Evolutionary conservation across 64 coral and sea anemone genomes (phyloP), one percentile per base, ranked within the genome.

Genomic region (Anthopleura sola): DNA sequence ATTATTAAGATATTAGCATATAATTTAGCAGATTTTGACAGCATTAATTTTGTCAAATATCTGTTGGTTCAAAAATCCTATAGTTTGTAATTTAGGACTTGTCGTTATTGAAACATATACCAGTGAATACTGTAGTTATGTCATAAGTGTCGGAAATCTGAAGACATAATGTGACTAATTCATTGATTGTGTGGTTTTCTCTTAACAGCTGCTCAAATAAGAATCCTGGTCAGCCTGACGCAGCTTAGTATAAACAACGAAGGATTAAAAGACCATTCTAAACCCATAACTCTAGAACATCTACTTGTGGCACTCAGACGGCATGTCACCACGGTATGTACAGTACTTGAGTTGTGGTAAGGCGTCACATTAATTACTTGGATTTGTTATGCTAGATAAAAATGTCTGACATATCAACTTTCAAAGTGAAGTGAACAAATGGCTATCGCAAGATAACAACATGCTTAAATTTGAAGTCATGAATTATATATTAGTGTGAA

Each of bases 321-420:
- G 46, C 94, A 92, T 50, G 79, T 97, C 8, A 93, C 90, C 23
- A 97, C 94, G 39, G 94, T 97, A 71, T 83, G 94, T 84, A 91
- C 78, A 78, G 14, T 11, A 71, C 29, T 71, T 34, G 9, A 71
- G 26, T 32, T 71, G 13, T 71, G 58, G 58, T 71, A 15, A 71
- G 28, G 13, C 15, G 34, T 71, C 28, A 34, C 14, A 33, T n/a
- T 20, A 68, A 28, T 26, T 71, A n/a, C 21, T n/a, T 62, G 23
- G 21, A 62, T 10, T 71, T 71, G 26, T 32, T 34, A 32, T 71
- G 28, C 28, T 3, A 21, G n/a, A 62, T 6, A 23, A 23, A 62
- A 62, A 53, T 53, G 50, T 1, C 50, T 53, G 40, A 44, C 40
- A 44, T 6, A 44, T 3, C 4, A 8, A 44, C 40, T 44, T 44